These are phyloP conservation scores for Deroptyus accipitrinus DNA, from an alignment of 2,113 vertebrate species.

Conservation along the genomic window DNA sequence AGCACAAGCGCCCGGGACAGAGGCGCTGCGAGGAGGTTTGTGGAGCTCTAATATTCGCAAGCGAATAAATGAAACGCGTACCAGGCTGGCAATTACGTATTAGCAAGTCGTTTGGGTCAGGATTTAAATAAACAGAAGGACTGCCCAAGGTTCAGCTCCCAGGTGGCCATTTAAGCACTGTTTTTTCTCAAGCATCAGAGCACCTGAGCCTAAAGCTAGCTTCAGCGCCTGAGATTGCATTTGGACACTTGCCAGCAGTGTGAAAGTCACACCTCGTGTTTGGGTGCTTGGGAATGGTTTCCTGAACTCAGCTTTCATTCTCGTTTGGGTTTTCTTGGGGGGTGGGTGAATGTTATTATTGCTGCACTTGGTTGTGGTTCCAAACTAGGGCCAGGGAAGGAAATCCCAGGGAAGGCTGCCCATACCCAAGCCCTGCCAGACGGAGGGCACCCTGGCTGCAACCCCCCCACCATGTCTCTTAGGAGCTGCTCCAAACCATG, in stretches of 20 bases:
- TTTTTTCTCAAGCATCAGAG: neutral
- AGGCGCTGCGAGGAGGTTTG: accelerated
- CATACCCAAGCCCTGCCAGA: neutral
- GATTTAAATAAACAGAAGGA: neutral
- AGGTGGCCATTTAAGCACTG: neutral
- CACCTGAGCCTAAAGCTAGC: neutral
- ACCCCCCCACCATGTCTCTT: neutral
- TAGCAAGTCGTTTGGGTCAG: neutral
- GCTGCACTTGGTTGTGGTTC: neutral
- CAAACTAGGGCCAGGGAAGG: neutral
- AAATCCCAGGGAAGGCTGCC: neutral
- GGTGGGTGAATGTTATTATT: neutral
- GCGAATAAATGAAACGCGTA: neutral
- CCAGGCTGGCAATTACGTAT: neutral
- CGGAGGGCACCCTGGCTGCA: neutral
- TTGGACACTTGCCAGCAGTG: neutral
- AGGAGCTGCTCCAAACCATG: neutral
- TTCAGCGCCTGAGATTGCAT: neutral
- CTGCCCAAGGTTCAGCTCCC: neutral
- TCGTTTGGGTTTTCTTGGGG: too few species aligned
- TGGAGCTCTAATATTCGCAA: neutral
- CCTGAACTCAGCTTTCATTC: neutral
- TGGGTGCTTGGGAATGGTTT: neutral
- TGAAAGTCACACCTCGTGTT: neutral
- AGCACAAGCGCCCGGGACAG: neutral